Base-by-base conservation (phyloP, 2,888 invertebrate species). In the Electrophaes corylata region DNA sequence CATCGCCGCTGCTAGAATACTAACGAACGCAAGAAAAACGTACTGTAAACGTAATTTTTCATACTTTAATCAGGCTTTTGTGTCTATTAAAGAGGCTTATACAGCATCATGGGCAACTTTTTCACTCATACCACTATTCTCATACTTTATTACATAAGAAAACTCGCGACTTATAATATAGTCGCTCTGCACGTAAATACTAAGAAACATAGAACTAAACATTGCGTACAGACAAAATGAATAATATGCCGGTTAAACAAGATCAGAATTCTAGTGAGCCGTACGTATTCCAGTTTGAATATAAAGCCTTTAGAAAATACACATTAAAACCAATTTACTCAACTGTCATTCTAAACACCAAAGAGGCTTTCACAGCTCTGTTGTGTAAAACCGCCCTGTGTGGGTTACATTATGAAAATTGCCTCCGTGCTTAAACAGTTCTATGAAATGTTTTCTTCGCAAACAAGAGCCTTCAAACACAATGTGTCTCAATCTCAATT, bases 361-460 rank as follows among this genome's bases (percentile, higher is more conserved):
- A 64, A 73, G 68, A 60, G 58, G 63, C 60, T 65, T 61, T 62
- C 59, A 70, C 62, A 64, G 58, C 57, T 65, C 53, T 63, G 64
- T 64, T 67, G 26, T 60, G 64, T 56, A 59, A 61, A 65, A 65
- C 63, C 57, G 57, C 66, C 69, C 62, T 47, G 57, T 62, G 57
- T 56, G 66, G 58, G 65, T 59, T 64, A 73, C 71, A 74, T 76
- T 77, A 77, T 72, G 74, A 73, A 79, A 76, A 78, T 78, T 73
- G 71, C 72, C 71, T 73, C 64, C 61, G 69, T 67, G 56, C 64
- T 67, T 75, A 72, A 72, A 74, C 71, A 72, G 72, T 76, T 76
- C 67, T 68, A 59, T 65, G 60, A 64, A 70, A 67, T 74, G 72
- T 78, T 76, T 72, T 70, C 70, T 70, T 65, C 57, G 62, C 65